phyloP scores from a whole-genome alignment of 2,888 invertebrate species.

The Gordius sp. region DNA sequence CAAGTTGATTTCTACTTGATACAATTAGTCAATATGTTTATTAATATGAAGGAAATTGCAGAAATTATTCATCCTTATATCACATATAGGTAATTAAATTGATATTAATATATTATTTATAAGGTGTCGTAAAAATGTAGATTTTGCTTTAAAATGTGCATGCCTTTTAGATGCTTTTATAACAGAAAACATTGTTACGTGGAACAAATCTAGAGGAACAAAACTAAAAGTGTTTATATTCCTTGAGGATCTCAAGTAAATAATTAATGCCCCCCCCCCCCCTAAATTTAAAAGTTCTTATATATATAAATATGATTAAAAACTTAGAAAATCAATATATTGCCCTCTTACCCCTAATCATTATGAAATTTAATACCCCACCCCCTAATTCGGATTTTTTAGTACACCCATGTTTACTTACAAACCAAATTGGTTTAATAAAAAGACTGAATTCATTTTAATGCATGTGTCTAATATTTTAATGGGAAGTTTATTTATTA shows the following conservation, averaged over 20 bases:
- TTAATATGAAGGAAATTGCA: conserved; percentile 85
- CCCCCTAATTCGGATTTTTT: too few species aligned
- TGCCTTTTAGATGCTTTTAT: conserved; percentile 87
- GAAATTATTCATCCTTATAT: conserved; percentile 63
- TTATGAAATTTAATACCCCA: too few species aligned
- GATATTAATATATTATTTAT: conserved; percentile 18
- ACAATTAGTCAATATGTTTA: conserved; percentile 87
- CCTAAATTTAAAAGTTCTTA: too few species aligned
- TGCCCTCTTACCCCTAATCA: too few species aligned
- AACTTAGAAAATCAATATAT: too few species aligned
- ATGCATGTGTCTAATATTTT: too few species aligned
- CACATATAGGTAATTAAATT: conserved; percentile 41
- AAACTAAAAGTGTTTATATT: conserved; percentile 47
- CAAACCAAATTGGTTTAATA: too few species aligned
- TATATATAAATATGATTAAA: too few species aligned
- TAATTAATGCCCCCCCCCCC: too few species aligned
- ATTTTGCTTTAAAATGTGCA: conserved; percentile 76
- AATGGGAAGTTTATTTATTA: too few species aligned
- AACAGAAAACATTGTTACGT: conserved; percentile 41
- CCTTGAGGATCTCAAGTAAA: conserved; percentile 21
- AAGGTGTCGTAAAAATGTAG: conserved; percentile 66
- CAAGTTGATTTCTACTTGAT: conserved; percentile 94
- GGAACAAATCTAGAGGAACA: conserved; percentile 46
- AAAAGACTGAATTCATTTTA: too few species aligned
- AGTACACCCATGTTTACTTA: too few species aligned